Base-by-base conservation (phyloP, 2,797 vertebrate species). In the Falco cherrug region DNA sequence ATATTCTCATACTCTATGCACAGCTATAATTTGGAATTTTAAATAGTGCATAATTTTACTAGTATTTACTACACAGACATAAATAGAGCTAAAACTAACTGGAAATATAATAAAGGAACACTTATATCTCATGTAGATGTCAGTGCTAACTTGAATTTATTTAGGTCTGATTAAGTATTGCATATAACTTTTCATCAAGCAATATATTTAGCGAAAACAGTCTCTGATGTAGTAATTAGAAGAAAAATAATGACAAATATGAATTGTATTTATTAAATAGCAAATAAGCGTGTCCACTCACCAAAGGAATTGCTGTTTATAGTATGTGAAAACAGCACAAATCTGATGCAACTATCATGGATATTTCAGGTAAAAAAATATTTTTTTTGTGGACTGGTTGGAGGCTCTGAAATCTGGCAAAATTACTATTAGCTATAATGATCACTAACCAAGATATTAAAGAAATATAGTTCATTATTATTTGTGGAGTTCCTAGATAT, bases 61-160 rank as follows among this genome's bases (percentile, higher is more conserved):
- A 21, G 19, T 77, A 61, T 95, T 95, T 96, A 89, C 53, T 86
- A 63, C 65, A 84, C 22, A 67, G 76, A 17, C 77, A 87, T 93
- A 91, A 94, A 95, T 28, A 91, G 74, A 79, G 63, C 18, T 59
- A 69, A 88, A 88, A 41, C 7, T 67, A 73, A 50, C 74, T 24
- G 45, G 57, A 60, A 89, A 81, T 39, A 94, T 81, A 87, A 73
- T 54, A 69, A 82, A 59, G 41, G 29, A 88, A 43, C 6, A 24
- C 35, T 75, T 73, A 20, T 41, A 8, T 65, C 48, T 76, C 29
- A 3, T 35, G 35, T n/a, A 33, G 65, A 78, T 84, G 59, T 65
- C 80, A 65, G 35, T 35, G 65, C 17, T 78, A 24, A 61, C 75
- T 54, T 29, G 85, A 37, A 93, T 94, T 93, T 84, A 80, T 83